These are phyloP conservation scores for Trachymyrmex cornetzi DNA, from an alignment of 1,140 invertebrate genomes.

Conservation along the genomic window DNA sequence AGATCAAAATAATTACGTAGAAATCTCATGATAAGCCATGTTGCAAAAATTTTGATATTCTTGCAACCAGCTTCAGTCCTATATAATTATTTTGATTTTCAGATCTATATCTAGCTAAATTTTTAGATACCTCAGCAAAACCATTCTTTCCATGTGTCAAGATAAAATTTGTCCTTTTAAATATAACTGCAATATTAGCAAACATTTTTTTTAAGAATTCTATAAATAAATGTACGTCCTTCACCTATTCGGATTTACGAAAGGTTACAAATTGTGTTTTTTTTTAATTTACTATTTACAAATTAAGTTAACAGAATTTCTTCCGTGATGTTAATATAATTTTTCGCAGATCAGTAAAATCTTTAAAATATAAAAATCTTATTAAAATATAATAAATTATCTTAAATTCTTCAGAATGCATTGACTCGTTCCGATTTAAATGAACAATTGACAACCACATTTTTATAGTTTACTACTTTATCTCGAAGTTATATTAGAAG, in stretches of 20 bases:
- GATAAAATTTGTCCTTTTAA: neutral
- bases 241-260: neutral
- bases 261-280: neutral
- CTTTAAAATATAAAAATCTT: neutral
- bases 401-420: neutral
- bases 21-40: too few relatives aligned
- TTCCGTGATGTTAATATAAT: neutral
- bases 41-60: too few relatives aligned
- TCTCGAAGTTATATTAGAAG: neutral
- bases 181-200: neutral
- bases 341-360: constrained; percentile 2
- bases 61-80: too few relatives aligned
- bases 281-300: constrained; percentile 1
- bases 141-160: too few relatives aligned
- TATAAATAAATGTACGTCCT: constrained; percentile 12
- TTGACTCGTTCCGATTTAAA: neutral
- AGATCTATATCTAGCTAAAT: too few relatives aligned
- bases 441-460: neutral
- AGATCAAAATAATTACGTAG: too few relatives aligned
- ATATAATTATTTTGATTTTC: too few relatives aligned
- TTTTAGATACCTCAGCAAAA: too few relatives aligned
- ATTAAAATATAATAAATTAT: neutral
- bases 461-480: neutral
- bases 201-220: neutral
- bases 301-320: constrained; percentile 7